phyloP scores from a whole-genome alignment of 2,113 vertebrate species.

The Scartelaos histophorus region DNA sequence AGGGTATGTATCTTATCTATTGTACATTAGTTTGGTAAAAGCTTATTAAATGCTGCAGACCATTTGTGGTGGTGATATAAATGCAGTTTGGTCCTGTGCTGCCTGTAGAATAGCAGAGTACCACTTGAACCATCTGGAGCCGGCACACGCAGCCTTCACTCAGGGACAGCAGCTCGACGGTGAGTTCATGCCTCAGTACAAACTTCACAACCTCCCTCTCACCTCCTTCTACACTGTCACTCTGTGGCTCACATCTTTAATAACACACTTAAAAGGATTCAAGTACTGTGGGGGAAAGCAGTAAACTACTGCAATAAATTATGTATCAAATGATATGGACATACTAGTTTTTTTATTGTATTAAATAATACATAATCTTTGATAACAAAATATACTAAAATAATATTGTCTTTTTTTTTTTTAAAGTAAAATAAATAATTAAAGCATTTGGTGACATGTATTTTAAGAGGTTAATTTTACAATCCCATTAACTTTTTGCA shows the following conservation, averaged over 20 bases:
- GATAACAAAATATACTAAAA: too few species aligned
- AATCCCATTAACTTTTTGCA: too few species aligned
- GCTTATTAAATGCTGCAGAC: background rate
- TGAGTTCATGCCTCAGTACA: conserved; percentile 72
- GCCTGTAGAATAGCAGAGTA: conserved; percentile 91
- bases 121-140: conserved; percentile 84
- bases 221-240: conserved; percentile 22
- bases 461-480: too few species aligned
- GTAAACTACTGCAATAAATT: background rate
- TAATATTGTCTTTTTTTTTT: too few species aligned
- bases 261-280: background rate
- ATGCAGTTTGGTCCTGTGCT: conserved; percentile 14
- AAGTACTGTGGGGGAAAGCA: background rate
- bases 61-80: conserved; percentile 12
- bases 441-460: too few species aligned
- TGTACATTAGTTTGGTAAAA: background rate
- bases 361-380: too few species aligned
- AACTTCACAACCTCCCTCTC: conserved; percentile 24
- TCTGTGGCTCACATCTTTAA: conserved; percentile 22
- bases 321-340: background rate
- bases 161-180: conserved; percentile 87
- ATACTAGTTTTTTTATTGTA: background rate
- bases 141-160: conserved; percentile 85
- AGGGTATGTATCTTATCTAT: conserved; percentile 75
- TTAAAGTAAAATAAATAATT: too few species aligned